phyloP scores from a whole-genome alignment of 92 coral and sea anemone species.

The Porites lobata region DNA sequence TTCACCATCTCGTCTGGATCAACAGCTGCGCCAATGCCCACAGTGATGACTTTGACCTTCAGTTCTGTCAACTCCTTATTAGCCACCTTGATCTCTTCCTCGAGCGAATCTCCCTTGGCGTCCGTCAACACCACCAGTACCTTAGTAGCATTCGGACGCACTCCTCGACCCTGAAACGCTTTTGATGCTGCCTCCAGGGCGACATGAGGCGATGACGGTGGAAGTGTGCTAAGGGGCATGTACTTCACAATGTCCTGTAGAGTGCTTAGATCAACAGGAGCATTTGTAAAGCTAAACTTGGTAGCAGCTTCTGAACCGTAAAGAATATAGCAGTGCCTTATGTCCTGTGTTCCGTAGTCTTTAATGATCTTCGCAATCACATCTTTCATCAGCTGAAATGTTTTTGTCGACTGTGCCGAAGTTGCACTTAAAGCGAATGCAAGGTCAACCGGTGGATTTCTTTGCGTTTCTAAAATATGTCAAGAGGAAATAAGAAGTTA shows the following conservation, averaged over 20 bases:
- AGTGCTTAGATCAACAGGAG: constrained; percentile 34
- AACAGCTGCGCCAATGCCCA: constrained; percentile 71
- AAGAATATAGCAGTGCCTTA: constrained; percentile 65
- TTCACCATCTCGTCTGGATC: constrained; percentile 60
- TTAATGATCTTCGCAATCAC: constrained; percentile 67
- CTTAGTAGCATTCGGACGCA: constrained; percentile 72
- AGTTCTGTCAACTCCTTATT: constrained; percentile 34
- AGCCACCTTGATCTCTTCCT: constrained; percentile 23
- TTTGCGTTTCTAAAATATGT: neutral
- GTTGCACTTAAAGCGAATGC: constrained; percentile 82
- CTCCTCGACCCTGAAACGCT: constrained; percentile 73
- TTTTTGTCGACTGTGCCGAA: constrained; percentile 57
- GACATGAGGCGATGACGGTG: constrained; percentile 65
- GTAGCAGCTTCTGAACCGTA: constrained; percentile 72
- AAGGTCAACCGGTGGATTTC: constrained; percentile 63
- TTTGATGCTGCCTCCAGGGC: constrained; percentile 73
- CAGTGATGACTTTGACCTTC: constrained; percentile 66
- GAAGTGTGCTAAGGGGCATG: constrained; percentile 46
- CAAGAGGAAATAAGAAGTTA: neutral
- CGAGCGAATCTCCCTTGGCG: constrained; percentile 37
- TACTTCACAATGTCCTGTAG: constrained; percentile 52
- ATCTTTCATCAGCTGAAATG: constrained; percentile 75
- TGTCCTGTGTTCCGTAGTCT: constrained; percentile 69
- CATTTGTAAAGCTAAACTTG: constrained; percentile 55
- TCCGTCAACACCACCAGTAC: constrained; percentile 89